Percentiles rank a stretch among this genome's conserved stretches.
phyloP scores from a whole-genome alignment of 2,113 vertebrate genomes.

The Pomatorhinus ruficollis region DNA sequence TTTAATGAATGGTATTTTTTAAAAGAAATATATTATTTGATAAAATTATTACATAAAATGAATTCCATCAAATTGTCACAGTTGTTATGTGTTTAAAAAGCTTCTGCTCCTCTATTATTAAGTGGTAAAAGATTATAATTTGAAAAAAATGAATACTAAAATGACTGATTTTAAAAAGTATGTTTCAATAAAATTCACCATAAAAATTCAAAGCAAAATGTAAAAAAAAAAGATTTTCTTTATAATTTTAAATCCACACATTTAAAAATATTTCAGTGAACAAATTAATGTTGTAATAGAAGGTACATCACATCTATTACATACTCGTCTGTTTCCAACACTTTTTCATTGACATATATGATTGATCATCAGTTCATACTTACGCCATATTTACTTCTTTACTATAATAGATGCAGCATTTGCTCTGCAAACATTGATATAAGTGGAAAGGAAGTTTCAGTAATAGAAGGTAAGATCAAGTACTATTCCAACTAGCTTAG shows the following conservation, averaged over 20 bases:
- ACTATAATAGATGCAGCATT: background rate
- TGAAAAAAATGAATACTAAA: constrained; percentile 73
- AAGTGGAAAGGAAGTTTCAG: background rate
- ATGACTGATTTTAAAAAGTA: constrained; percentile 62
- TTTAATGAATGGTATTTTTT: constrained; percentile 73
- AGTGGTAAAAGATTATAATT: constrained; percentile 78
- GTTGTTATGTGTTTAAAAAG: constrained; percentile 72
- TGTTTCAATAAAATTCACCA: constrained; percentile 69
- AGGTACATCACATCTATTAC: background rate
- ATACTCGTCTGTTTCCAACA: background rate
- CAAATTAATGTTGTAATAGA: constrained; percentile 15
- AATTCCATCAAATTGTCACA: constrained; percentile 77
- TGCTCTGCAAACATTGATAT: background rate
- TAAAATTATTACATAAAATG: constrained; percentile 75
- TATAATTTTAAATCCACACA: constrained; percentile 63
- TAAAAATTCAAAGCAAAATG: constrained; percentile 71
- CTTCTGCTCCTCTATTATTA: constrained; percentile 74
- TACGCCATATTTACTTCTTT: background rate
- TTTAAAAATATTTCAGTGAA: constrained; percentile 55
- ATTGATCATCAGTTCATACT: background rate
- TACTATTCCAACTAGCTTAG: background rate
- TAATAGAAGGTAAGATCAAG: background rate
- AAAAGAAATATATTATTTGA: constrained; percentile 77
- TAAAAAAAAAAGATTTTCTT: constrained; percentile 44
- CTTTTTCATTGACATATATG: background rate